Evolutionary conservation across 2,113 vertebrate species (phyloP), one percentile per base, ranked within the genome.

Genomic region (Phalacrocorax brasilianus): DNA sequence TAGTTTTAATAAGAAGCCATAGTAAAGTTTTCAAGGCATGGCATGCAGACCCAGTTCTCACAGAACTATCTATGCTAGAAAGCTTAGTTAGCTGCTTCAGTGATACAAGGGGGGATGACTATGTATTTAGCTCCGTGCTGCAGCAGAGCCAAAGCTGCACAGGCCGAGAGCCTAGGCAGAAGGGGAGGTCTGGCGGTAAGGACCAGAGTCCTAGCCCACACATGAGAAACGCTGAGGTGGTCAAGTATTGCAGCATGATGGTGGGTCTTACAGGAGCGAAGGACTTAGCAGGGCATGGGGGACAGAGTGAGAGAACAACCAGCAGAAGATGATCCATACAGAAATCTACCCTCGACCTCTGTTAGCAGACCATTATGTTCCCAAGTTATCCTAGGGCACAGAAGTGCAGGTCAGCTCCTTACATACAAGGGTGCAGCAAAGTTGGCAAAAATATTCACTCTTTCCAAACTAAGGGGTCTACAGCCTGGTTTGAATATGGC

Each of bases 91-190:
- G n/a, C 32, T 76, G 45, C 16, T 56, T 62, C 42, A 15, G 28
- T 6, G 35, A 10, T 19, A 15, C 10, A 44, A 24, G 18, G 12
- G 22, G 33, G 44, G 26, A 21, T 52, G n/a, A 33, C 13, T 16
- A 1, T 23, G 6, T 49, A 15, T 24, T 63, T 19, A 47, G 20
- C 5, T 38, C n/a, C 2, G 1, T 0, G 5, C 10, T 66, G 27
- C 40, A 28, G 52, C 5, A 27, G 30, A 85, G 18, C 19, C 49
- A n/a, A 70, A 89, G 30, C 7, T 77, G 27, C 30, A 12, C 3
- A 49, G 27, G 14, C 24, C 85, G 71, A 45, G 30, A 55, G 18
- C 0, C 0, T 4, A 33, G 42, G 18, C 10, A 35, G 18, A 22
- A 68, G 5, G 22, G 16, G 14, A 65, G 13, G 21, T 26, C 30